These are phyloP conservation scores for Aspidapion aeneum DNA, from an alignment of 2,888 invertebrate species.

Conservation along the genomic window DNA sequence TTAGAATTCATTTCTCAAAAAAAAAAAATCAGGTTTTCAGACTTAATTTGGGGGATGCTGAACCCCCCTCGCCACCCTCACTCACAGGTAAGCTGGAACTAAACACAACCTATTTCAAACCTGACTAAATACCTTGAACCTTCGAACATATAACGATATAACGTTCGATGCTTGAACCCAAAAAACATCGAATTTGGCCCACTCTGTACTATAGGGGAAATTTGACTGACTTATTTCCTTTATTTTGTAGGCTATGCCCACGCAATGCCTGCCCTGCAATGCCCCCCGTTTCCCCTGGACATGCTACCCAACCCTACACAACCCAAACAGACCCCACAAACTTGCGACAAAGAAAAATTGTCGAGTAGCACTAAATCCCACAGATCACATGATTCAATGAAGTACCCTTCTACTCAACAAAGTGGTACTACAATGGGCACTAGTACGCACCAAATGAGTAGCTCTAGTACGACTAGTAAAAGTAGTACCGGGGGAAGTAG, in stretches of 20 bases:
- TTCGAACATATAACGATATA: no score
- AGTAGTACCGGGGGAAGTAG: conserved; percentile 19
- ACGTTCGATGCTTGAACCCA: no score
- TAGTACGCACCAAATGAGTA: conserved; percentile 30
- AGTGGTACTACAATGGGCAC: conserved; percentile 23
- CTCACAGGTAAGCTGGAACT: no score
- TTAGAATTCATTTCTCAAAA: no score
- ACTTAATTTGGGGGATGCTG: no score
- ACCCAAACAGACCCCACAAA: conserved; percentile 20
- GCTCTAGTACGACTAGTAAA: conserved; percentile 26
- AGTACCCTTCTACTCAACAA: conserved; percentile 25
- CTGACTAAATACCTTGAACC: no score
- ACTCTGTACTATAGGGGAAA: no score
- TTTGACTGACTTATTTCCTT: no score
- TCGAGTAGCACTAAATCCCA: conserved; percentile 33
- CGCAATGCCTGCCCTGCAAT: conserved; percentile 41
- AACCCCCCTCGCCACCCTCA: no score
- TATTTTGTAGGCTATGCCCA: conserved; percentile 30
- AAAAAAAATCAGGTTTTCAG: no score
- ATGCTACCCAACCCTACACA: conserved; percentile 40
- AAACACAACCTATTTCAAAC: no score
- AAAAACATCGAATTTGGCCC: no score
- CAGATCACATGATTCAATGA: conserved; percentile 38
- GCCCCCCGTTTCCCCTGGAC: conserved; percentile 40
- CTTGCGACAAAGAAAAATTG: conserved; percentile 41